phyloP scores from a whole-genome alignment of 2,888 invertebrate species.

The Platycheirus albimanus region DNA sequence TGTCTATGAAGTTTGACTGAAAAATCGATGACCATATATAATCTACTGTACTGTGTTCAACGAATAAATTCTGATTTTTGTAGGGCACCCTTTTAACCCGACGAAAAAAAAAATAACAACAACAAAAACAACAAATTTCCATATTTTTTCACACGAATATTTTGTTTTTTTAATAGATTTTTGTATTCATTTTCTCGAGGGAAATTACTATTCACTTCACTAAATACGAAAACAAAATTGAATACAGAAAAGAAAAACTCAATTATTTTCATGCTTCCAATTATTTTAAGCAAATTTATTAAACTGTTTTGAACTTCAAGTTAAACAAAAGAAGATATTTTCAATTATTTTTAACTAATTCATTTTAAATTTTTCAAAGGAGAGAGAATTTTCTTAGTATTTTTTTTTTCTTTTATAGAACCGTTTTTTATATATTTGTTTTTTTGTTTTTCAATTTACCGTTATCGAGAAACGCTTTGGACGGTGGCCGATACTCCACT shows the following conservation, averaged over 20 bases:
- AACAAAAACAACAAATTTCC: constrained; percentile 48
- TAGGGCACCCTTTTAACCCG: constrained; percentile 19
- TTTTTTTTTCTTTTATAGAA: constrained; percentile 35
- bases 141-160: constrained; percentile 45
- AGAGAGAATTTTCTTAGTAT: neutral
- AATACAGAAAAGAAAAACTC: constrained; percentile 39
- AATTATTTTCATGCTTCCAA: constrained; percentile 13
- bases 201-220: constrained; percentile 64
- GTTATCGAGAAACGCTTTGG: constrained; percentile 69
- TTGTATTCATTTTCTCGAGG: constrained; percentile 28
- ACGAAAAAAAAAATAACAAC: neutral
- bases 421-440: constrained; percentile 34
- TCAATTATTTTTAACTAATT: neutral
- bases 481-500: constrained; percentile 75
- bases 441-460: constrained; percentile 34
- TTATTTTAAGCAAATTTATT: constrained; percentile 1
- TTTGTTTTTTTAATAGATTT: neutral
- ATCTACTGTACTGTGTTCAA: constrained; percentile 54
- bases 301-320: constrained; percentile 2
- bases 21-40: constrained; percentile 65
- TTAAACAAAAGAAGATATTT: neutral
- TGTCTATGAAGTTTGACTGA: constrained; percentile 55
- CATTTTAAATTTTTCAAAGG: neutral
- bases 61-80: constrained; percentile 47
- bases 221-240: constrained; percentile 51